These are phyloP conservation scores for Pteria penguin DNA, from an alignment of 2,888 invertebrate genomes.

Conservation along the genomic window DNA sequence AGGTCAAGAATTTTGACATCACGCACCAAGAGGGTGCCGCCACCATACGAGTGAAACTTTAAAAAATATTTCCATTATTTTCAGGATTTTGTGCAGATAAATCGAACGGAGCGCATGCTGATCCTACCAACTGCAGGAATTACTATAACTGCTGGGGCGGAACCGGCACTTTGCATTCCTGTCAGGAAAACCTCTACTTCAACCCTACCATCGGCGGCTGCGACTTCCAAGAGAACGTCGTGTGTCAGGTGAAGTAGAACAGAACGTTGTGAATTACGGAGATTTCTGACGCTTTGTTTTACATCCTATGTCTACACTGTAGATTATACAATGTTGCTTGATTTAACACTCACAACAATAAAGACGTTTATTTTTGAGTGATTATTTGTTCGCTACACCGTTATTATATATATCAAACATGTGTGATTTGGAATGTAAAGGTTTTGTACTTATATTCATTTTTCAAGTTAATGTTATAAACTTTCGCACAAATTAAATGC, in stretches of 20 bases:
- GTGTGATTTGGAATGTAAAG: neutral
- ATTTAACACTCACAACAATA: too few relatives aligned
- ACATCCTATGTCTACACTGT: too few relatives aligned
- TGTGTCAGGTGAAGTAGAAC: constrained; percentile 12
- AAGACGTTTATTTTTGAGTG: too few relatives aligned
- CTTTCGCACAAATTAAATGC: too few relatives aligned
- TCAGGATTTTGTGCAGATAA: constrained; percentile 56
- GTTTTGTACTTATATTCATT: too few relatives aligned
- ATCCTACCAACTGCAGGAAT: constrained; percentile 54
- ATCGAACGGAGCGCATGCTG: constrained; percentile 53
- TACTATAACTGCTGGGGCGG: constrained; percentile 63
- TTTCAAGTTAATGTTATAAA: too few relatives aligned
- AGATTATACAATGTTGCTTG: too few relatives aligned
- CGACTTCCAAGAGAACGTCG: constrained; percentile 49
- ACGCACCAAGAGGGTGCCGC: neutral
- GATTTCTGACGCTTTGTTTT: too few relatives aligned
- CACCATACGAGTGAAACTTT: too few relatives aligned
- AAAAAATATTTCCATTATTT: too few relatives aligned
- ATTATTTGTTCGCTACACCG: too few relatives aligned
- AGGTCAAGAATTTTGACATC: too few relatives aligned
- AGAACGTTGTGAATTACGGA: neutral
- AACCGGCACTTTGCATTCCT: constrained; percentile 49
- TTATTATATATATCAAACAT: neutral
- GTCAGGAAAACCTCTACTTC: constrained; percentile 49
- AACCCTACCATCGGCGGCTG: constrained; percentile 43